Percentiles rank a stretch among this genome's conserved stretches.
Evolutionary conservation across 2,113 vertebrate species (phyloP).

Genomic region (Neoarius graeffei): DNA sequence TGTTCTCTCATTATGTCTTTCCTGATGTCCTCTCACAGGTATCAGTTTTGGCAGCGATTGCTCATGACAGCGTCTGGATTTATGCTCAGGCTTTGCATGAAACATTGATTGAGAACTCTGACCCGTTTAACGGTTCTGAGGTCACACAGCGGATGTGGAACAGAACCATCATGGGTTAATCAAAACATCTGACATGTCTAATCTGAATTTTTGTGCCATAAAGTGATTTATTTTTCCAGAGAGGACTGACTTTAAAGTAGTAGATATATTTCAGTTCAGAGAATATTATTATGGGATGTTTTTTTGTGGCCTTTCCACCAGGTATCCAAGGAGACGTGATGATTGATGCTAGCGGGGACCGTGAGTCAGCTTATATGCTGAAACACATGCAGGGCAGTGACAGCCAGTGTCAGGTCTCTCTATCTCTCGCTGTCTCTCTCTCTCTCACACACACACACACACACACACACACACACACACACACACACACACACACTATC

Average conservation of each 20-base stretch:
- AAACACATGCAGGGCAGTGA: conserved; percentile 46
- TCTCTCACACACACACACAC: background rate
- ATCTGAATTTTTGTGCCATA: background rate
- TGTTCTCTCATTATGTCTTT: background rate
- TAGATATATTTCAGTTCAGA: background rate
- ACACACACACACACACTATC: background rate
- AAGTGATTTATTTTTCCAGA: background rate
- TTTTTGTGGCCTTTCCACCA: background rate
- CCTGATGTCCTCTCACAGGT: conserved; percentile 40
- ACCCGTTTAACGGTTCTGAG: conserved; percentile 51
- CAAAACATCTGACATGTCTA: background rate
- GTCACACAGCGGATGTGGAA: conserved; percentile 57
- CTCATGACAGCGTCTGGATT: conserved; percentile 59
- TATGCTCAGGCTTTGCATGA: conserved; percentile 56
- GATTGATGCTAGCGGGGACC: conserved; percentile 57
- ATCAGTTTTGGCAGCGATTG: conserved; percentile 54
- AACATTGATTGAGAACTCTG: conserved; percentile 47
- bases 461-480: conserved; percentile 7
- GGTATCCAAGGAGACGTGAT: conserved; percentile 61
- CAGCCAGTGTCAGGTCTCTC: conserved; percentile 37
- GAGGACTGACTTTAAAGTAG: background rate
- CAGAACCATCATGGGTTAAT: conserved; percentile 52
- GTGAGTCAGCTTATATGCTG: conserved; percentile 57
- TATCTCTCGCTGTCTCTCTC: background rate
- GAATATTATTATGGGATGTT: conserved; percentile 7